Evolutionary conservation across 2,888 invertebrate species (phyloP), one percentile per base, ranked within the genome.

Genomic region (Caenorhabditis doughertyi): DNA sequence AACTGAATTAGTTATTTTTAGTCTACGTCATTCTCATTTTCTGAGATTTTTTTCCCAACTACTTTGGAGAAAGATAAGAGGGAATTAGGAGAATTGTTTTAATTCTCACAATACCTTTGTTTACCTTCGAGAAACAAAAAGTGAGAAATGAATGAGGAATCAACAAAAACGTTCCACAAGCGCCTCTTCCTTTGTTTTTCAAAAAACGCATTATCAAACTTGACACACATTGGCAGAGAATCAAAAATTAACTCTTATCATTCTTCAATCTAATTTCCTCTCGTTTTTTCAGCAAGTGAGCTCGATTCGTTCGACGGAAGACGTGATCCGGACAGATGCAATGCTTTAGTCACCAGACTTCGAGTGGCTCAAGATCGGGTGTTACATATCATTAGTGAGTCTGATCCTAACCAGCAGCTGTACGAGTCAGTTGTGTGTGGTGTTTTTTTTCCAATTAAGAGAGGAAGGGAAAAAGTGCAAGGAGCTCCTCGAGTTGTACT

Each of bases 271-370:
- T 25, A 18, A n/a, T 8, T 13, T 39, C 4, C 3, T 21, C 8
- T 3, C 51, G 25, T 49, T 9, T 70, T 79, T 84, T 64, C 85
- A 84, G 85, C 88, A n/a, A 81, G 96, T 85, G 98, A 99, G 93
- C 93, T 99, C 93, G 98, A 99, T 93, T 97, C 97, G 90, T 99
- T 99, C 93, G 98, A 99, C 93, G 98, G 98, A n/a, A 94, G 98
- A 58, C 64, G 98, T 91, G 98, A 99, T 92, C 98, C 98, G 0
- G 97, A 97, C 92, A 93, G 98, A 92, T 99, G 98, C 92, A 96
- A 97, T 73, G 95, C 95, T 25, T 94, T 99, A 90, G 98, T 99
- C 89, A 97, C 96, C 92, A 96, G 97, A 92, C 94, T 99, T 88
- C 94, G 98, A 72, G 96, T 96, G 92, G 96, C 96, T 87, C 98